These are phyloP conservation scores for Sturnus vulgaris DNA, from an alignment of 2,113 vertebrate species.

Conservation along the genomic window DNA sequence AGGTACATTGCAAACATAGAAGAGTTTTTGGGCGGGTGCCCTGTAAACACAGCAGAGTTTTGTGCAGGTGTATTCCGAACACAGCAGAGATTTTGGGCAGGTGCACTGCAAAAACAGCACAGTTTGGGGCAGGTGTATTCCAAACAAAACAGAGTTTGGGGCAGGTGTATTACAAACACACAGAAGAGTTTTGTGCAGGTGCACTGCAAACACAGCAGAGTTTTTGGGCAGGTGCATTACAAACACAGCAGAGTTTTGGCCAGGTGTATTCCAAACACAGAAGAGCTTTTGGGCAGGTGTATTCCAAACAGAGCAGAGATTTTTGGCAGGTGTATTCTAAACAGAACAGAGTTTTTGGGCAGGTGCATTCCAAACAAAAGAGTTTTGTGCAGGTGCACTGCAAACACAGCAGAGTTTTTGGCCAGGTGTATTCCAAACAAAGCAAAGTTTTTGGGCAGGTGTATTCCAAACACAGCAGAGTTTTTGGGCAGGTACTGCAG, in stretches of 20 bases:
- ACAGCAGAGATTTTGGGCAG: rapidly evolving
- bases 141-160: background rate
- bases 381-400: rapidly evolving
- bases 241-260: background rate
- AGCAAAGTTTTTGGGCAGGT: background rate
- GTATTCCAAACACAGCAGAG: rapidly evolving
- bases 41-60: rapidly evolving
- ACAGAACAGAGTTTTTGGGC: background rate
- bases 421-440: rapidly evolving
- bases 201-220: rapidly evolving
- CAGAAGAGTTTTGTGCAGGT: background rate
- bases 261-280: background rate
- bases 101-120: background rate
- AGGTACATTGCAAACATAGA: background rate
- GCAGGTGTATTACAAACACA: too few species aligned
- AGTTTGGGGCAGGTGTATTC: background rate
- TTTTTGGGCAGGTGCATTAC: background rate
- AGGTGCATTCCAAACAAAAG: background rate
- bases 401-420: background rate
- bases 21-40: background rate
- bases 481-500: background rate
- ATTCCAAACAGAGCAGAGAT: rapidly evolving
- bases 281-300: background rate
- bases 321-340: background rate
- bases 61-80: background rate